Conservation (phyloP, 2,888 invertebrate species). For the Tenodera sinensis region DNA sequence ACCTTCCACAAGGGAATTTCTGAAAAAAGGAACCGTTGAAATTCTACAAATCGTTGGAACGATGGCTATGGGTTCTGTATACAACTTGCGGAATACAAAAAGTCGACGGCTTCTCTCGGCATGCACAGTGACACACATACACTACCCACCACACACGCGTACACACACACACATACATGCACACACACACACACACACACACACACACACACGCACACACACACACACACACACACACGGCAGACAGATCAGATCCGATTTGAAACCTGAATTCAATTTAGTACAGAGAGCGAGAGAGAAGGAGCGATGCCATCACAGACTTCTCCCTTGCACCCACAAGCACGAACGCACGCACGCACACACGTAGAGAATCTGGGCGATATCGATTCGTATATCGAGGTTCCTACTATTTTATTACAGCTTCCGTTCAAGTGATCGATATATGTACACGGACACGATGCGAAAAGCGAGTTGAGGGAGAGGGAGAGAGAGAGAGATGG, state of each 20-base stretch:
- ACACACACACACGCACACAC: neutral
- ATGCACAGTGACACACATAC: neutral
- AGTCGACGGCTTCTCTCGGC: neutral
- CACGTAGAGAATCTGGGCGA: neutral
- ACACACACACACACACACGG: neutral
- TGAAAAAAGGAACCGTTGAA: neutral
- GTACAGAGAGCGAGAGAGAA: neutral
- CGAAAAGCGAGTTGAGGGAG: neutral
- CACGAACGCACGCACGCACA: neutral
- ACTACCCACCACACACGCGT: neutral
- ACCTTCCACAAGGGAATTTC: neutral
- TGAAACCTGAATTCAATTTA: slow-evolving; percentile 16
- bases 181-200: neutral
- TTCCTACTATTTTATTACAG: slow-evolving; percentile 13
- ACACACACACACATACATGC: neutral
- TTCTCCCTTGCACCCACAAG: neutral
- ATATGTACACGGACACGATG: neutral
- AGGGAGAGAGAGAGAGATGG: neutral
- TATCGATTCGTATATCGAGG: slow-evolving; percentile 16
- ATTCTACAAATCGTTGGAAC: neutral
- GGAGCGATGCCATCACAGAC: neutral
- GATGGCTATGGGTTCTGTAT: neutral
- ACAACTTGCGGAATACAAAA: neutral
- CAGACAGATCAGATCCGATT: slow-evolving; percentile 6
- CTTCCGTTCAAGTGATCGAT: slow-evolving; percentile 12